Evolutionary conservation across 2,797 vertebrate genomes (phyloP), one percentile per base, ranked within the genome.

Genomic region (Brachymystax lenok): DNA sequence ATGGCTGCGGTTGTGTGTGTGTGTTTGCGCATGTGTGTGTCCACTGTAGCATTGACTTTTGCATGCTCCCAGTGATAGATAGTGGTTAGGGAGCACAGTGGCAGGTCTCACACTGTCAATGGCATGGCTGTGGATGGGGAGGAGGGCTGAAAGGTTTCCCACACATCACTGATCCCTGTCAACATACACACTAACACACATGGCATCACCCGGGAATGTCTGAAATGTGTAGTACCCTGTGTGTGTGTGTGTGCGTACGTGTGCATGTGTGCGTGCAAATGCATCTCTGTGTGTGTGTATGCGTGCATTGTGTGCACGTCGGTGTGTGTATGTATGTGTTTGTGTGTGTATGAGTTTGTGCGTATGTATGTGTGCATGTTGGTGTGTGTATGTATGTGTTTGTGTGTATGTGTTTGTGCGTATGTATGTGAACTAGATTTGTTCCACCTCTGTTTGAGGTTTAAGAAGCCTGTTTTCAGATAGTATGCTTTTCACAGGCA

Each of bases 101-200:
- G 83, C 88, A 88, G 90, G 81, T 88, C 89, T 91, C 90, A 89
- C 88, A 87, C 85, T 89, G 87, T 87, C 88, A 85, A 83, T 87
- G 85, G 87, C 79, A 52, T 86, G 86, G 88, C 88, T 91, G 89
- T 87, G 85, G 74, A 83, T 84, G 88, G 83, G 87, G 89, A 88
- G 85, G 84, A 79, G 89, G 83, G 87, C 86, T 84, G 86, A 90
- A 90, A 90, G 90, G 85, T 89, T 89, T 88, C 91, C 90, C 88
- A 90, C 90, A 87, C 88, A 86, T 90, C 87, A 83, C 89, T 89
- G 91, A 90, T 90, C 90, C 89, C 89, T 92, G 91, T 91, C 90
- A 91, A 91, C 90, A 90, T 83, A 30, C 46, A 64, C 71, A 66
- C 76, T 3, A 10, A 88, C 82, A 80, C 86, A 81, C 56, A 27